Conservation (phyloP, 2,113 vertebrate genomes). For the Mustela lutreola region DNA sequence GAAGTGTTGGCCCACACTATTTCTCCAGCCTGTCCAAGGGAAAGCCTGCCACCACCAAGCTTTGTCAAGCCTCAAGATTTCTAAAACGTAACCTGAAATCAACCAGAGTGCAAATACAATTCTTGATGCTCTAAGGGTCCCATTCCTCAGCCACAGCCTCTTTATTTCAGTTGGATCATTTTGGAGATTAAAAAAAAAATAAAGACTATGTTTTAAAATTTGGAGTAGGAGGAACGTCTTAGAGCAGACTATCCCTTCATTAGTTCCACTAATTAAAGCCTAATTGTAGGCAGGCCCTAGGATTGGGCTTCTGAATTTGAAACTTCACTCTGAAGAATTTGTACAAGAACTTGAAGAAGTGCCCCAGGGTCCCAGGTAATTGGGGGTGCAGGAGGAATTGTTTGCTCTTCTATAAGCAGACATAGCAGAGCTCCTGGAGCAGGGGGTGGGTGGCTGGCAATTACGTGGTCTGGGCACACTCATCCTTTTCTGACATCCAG, state of each 20-base stretch:
- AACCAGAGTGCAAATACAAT: background rate
- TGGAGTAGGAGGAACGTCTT: background rate
- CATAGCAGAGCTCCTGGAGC: background rate
- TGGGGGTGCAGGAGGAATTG: background rate
- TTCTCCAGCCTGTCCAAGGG: background rate
- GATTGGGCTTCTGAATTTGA: background rate
- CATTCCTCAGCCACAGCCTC: background rate
- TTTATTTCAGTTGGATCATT: background rate
- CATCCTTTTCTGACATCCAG: background rate
- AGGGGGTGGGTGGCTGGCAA: background rate
- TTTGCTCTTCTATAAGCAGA: background rate
- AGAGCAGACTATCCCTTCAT: background rate
- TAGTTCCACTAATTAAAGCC: background rate
- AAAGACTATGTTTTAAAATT: background rate
- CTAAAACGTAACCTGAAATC: background rate
- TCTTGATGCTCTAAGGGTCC: background rate
- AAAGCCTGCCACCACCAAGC: background rate
- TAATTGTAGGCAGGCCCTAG: background rate
- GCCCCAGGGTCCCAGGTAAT: background rate
- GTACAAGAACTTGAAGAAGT: background rate
- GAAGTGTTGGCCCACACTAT: background rate
- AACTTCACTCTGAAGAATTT: background rate
- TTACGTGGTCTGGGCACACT: background rate
- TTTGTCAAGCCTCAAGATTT: background rate
- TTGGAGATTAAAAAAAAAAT: background rate